Conservation (phyloP, 1,140 invertebrate species). For the Mya arenaria region DNA sequence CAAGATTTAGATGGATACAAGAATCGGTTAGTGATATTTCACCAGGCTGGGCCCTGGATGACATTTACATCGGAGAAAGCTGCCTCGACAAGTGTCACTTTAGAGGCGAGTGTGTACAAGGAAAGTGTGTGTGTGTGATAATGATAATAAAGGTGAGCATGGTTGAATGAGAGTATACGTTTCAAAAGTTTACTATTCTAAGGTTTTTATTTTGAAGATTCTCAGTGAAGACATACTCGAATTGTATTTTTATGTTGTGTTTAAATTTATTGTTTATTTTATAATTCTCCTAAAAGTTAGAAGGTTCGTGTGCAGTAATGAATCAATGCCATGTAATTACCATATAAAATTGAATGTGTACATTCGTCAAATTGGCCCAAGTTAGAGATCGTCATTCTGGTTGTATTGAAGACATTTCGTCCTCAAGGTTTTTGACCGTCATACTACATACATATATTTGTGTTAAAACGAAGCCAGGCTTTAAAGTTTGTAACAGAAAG, state of each 20-base stretch:
- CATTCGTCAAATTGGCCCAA: no score
- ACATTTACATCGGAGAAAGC: constrained; percentile 81
- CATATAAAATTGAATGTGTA: no score
- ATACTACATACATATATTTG: background rate
- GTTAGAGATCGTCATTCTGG: background rate
- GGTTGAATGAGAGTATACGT: background rate
- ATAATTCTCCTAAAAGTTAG: background rate
- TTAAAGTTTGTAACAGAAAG: background rate
- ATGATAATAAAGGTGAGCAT: constrained; percentile 76
- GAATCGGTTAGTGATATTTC: constrained; percentile 60
- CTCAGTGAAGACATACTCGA: background rate
- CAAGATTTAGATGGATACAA: constrained; percentile 82
- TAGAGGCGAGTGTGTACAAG: constrained; percentile 79
- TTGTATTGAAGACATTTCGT: background rate
- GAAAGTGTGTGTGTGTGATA: constrained; percentile 80
- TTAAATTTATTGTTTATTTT: background rate
- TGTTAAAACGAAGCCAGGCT: background rate
- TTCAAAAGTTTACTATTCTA: no score
- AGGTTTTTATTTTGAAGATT: background rate
- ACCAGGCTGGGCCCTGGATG: constrained; percentile 81
- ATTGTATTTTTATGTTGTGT: background rate
- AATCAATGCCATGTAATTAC: background rate
- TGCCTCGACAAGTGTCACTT: constrained; percentile 81
- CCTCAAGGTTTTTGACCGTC: background rate
- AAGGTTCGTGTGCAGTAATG: background rate